Conservation (phyloP, 2,888 invertebrate genomes). For the Troides aeacus region DNA sequence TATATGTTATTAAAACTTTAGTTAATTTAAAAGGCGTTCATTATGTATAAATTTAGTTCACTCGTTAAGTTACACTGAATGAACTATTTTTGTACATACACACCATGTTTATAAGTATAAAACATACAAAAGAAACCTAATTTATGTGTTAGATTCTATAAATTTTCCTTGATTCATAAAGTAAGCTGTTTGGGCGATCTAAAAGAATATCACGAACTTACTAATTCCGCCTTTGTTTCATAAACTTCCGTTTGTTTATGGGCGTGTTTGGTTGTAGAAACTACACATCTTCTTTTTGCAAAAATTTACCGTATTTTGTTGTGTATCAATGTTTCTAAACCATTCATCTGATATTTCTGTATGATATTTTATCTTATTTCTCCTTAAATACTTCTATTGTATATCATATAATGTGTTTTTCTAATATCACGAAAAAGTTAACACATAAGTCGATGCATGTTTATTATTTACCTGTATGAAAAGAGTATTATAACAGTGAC, state of each 20-base stretch:
- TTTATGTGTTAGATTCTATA: neutral
- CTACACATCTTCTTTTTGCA: neutral
- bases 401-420: neutral
- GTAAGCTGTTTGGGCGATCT: conserved; percentile 1
- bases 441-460: neutral
- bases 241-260: conserved; percentile 15
- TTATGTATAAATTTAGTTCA: neutral
- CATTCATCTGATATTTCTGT: too few relatives aligned
- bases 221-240: conserved; percentile 11
- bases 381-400: too few relatives aligned
- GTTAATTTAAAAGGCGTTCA: too few relatives aligned
- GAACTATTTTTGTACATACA: neutral
- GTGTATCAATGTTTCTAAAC: neutral
- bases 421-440: neutral
- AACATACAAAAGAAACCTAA: neutral
- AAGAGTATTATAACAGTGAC: neutral
- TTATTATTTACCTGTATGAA: neutral
- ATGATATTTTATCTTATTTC: too few relatives aligned
- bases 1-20: too few relatives aligned
- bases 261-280: neutral
- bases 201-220: conserved; percentile 13
- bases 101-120: neutral
- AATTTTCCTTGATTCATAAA: neutral
- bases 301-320: neutral
- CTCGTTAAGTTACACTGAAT: neutral